phyloP scores from a whole-genome alignment of 2,888 invertebrate species.

The Camponotus fellah region DNA sequence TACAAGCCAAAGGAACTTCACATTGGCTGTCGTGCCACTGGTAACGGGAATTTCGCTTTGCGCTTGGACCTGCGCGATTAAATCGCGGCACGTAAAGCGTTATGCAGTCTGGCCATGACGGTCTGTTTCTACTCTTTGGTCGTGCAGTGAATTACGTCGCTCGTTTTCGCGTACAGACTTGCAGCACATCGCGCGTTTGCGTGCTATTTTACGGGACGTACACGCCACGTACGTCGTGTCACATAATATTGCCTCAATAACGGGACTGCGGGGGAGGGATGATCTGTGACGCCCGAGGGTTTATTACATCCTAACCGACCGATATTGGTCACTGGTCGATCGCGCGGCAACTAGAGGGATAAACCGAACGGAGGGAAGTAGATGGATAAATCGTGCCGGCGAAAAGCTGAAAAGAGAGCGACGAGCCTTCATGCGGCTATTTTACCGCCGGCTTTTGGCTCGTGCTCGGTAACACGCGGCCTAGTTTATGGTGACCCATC shows the following conservation, averaged over 20 bases:
- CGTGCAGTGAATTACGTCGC: constrained; percentile 30
- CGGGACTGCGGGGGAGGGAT: constrained; percentile 61
- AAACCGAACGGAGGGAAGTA: constrained; percentile 18
- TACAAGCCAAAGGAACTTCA: constrained; percentile 29
- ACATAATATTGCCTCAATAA: constrained; percentile 77
- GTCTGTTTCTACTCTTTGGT: constrained; percentile 37
- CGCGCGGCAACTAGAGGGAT: constrained; percentile 56
- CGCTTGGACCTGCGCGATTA: constrained; percentile 38
- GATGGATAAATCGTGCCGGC: constrained; percentile 47
- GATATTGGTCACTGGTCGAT: constrained; percentile 77
- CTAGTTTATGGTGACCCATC: constrained; percentile 60
- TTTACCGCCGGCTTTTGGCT: constrained; percentile 49
- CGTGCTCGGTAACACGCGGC: constrained; percentile 46
- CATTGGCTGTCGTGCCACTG: constrained; percentile 24
- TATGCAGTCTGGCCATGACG: constrained; percentile 45
- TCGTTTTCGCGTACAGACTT: constrained; percentile 48
- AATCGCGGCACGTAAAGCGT: constrained; percentile 46
- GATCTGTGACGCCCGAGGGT: constrained; percentile 73
- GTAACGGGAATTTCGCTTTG: constrained; percentile 44
- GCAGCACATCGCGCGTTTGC: constrained; percentile 53
- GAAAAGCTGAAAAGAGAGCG: constrained; percentile 39
- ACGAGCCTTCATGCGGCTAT: constrained; percentile 34
- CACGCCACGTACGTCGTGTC: constrained; percentile 65
- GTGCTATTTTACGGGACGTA: constrained; percentile 62
- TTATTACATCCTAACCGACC: constrained; percentile 74